These are phyloP conservation scores for Menidia beryllina DNA, from an alignment of 2,113 vertebrate genomes.

Conservation along the genomic window DNA sequence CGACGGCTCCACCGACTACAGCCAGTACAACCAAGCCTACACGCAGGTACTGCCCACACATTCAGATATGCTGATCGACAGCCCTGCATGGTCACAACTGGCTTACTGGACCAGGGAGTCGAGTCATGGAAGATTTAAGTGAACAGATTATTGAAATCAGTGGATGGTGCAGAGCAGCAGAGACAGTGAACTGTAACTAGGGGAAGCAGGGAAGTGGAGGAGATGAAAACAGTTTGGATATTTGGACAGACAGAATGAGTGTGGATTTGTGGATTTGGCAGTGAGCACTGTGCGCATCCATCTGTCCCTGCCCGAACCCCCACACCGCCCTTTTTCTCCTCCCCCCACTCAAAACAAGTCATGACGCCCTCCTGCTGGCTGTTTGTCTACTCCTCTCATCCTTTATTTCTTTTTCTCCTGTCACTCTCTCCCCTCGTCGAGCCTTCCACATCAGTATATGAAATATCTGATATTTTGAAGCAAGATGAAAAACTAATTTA, in stretches of 20 bases:
- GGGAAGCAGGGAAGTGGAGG: constrained; percentile 36
- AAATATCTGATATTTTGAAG: constrained; percentile 62
- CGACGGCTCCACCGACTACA: constrained; percentile 85
- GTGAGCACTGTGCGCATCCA: constrained; percentile 55
- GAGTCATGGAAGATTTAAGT: background rate
- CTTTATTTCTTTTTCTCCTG: constrained; percentile 8
- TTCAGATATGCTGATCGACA: background rate
- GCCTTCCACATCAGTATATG: constrained; percentile 46
- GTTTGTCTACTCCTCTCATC: constrained; percentile 34
- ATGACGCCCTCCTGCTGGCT: constrained; percentile 39
- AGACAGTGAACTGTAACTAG: constrained; percentile 41
- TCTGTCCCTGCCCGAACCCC: constrained; percentile 67
- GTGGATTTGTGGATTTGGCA: constrained; percentile 62
- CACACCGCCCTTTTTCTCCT: constrained; percentile 44
- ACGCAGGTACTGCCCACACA: constrained; percentile 74
- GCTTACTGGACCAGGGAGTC: background rate
- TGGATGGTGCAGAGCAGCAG: constrained; percentile 21
- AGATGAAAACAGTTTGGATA: constrained; percentile 49
- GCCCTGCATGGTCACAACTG: background rate
- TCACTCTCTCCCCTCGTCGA: constrained; percentile 6
- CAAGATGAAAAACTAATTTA: constrained; percentile 44
- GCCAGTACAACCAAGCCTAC: constrained; percentile 86
- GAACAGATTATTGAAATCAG: constrained; percentile 21
- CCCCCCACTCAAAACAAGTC: constrained; percentile 41
- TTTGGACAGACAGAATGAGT: constrained; percentile 58